Base-by-base conservation (phyloP, 2,888 invertebrate genomes). In the Diaprepes abbreviatus region DNA sequence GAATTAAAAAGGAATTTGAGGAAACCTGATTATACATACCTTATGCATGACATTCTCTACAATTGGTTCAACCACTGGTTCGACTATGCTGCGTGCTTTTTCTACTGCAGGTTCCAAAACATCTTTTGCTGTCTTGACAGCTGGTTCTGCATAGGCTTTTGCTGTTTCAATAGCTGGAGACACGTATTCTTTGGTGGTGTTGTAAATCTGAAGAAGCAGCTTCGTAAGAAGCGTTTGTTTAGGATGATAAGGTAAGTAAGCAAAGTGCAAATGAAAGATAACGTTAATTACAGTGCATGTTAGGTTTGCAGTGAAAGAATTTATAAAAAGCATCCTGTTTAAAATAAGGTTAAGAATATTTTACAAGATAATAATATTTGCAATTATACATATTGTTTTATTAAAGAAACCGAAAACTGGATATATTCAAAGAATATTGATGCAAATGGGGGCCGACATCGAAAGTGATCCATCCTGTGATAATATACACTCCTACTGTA, bases 131-230 rank as follows among this genome's bases (percentile, higher is more conserved):
- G 48, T 71, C 57, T 79, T 73, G 0, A 82, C 75, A n/a, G 81
- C 79, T 9, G 83, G 79, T 38, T 74, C 74, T 3, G 69, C 77
- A 45, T 73, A 75, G 1, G 72, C 16, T 31, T 74, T 74, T 14
- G 78, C 78, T 5, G 71, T 38, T 50, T 76, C 75, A 3, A 82
- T 77, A 9, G 75, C 78, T 3, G 78, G 82, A 24, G 75, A 76
- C 1, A 83, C 81, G 5, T 82, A 84, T 31, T 81, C 82, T 73
- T 84, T 85, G 21, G 85, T 85, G 58, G 77, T 82, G 69, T 76
- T 79, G 76, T 83, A 83, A 70, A 86, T 82, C 85, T 85, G 83
- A 35, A 80, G 80, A 75, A 82, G 65, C 24, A 82, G 70, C 81
- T 82, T 78, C 74, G 77, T 82, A 76, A 78, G 78, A 66, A 58